These are phyloP conservation scores for Ganaspis brasiliensis DNA, from an alignment of 2,888 invertebrate genomes.

Conservation along the genomic window DNA sequence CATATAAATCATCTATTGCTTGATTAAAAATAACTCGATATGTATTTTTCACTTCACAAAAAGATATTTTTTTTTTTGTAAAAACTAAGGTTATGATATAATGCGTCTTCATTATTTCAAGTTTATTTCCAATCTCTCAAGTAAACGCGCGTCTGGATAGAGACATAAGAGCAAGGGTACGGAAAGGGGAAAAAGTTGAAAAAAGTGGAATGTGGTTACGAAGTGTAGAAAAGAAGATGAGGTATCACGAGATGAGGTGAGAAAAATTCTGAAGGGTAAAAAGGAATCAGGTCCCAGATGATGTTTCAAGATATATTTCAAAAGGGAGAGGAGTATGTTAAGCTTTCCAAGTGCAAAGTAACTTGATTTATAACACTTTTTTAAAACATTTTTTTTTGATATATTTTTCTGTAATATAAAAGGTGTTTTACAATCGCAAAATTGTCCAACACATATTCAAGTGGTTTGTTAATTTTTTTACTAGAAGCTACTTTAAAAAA, in stretches of 20 bases:
- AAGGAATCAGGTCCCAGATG: constrained; percentile 40
- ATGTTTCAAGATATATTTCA: constrained; percentile 33
- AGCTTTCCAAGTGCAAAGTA: constrained; percentile 27
- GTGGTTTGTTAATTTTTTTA: no score
- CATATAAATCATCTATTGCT: no score
- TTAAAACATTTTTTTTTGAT: constrained; percentile 15
- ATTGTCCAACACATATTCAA: no score
- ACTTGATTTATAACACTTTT: constrained; percentile 22
- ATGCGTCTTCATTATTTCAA: constrained; percentile 27
- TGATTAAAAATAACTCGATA: no score
- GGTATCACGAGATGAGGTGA: constrained; percentile 27
- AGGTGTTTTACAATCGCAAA: not conserved
- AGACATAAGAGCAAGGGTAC: constrained; percentile 7
- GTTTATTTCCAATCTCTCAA: constrained; percentile 29
- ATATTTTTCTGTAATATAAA: constrained; percentile 19
- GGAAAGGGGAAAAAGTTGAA: not conserved
- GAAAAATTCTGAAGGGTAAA: constrained; percentile 27
- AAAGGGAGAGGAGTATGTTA: constrained; percentile 24
- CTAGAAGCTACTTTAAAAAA: no score
- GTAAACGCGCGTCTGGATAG: not conserved
- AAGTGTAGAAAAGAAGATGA: constrained; percentile 38
- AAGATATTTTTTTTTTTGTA: not conserved
- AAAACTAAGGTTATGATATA: constrained; percentile 18
- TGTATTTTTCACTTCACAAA: not conserved
- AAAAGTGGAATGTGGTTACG: constrained; percentile 38